Conservation (phyloP, 1,140 invertebrate genomes). For the Rhizoglyphus robini region DNA sequence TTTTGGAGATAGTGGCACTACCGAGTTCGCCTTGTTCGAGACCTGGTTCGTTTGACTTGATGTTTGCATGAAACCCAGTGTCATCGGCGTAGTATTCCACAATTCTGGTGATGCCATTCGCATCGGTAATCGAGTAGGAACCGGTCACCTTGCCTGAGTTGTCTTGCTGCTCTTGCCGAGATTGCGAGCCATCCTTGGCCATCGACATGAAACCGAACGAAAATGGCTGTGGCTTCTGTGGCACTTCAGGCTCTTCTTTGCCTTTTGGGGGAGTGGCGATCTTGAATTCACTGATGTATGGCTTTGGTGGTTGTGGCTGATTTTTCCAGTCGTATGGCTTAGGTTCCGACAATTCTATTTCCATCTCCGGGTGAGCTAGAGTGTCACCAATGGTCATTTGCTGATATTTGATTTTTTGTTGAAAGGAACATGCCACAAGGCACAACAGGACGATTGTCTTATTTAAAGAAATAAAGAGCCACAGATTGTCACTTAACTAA, state of each 20-base stretch:
- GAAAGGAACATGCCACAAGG: background rate
- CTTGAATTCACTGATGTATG: conserved; percentile 7
- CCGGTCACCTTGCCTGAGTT: conserved; percentile 24
- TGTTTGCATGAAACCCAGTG: conserved; percentile 29
- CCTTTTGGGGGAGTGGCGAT: background rate
- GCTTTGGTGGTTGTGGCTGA: background rate
- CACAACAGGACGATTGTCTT: background rate
- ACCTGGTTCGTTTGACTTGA: conserved; percentile 25
- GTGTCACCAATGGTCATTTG: background rate
- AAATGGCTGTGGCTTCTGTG: conserved; percentile 5
- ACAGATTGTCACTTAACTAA: too few relatives aligned
- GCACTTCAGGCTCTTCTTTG: background rate
- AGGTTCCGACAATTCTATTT: background rate
- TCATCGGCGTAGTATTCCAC: conserved; percentile 31
- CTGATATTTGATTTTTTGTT: conserved; percentile 2
- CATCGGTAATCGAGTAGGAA: conserved; percentile 26
- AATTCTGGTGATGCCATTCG: conserved; percentile 26
- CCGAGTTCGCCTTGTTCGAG: conserved; percentile 12
- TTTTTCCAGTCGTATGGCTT: conserved; percentile 14
- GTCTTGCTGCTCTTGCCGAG: conserved; percentile 20
- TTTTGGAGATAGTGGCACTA: background rate
- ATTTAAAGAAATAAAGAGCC: background rate
- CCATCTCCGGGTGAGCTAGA: conserved; percentile 8
- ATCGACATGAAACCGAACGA: conserved; percentile 1
- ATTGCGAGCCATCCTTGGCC: conserved; percentile 10